Evolutionary conservation across 2,113 vertebrate genomes (phyloP), one percentile per base, ranked within the genome.

Genomic region (Anguilla japonica): DNA sequence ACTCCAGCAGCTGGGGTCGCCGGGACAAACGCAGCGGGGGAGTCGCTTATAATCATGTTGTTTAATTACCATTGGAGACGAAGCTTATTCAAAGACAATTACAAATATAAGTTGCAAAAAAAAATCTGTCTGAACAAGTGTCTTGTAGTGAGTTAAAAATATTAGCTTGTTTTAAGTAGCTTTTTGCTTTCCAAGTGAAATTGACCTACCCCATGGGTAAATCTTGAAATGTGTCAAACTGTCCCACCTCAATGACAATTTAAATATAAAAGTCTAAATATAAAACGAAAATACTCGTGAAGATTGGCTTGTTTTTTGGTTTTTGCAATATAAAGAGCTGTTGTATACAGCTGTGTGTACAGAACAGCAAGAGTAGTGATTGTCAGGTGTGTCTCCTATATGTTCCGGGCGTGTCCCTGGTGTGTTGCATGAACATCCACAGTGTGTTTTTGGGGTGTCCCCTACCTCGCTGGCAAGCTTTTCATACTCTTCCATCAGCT

Each of bases 401-500:
- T 60, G 57, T 20, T 20, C 56, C 57, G 20, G 71, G n/a, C 13
- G n/a, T 34, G 8, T 26, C 71, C 71, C 0, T 5, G n/a, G 71
- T 67, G 22, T 26, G 18, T 11, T 53, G 50, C 50, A 53, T 53
- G 50, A 53, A 14, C 5, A n/a, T 29, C 5, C 22, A 20, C 1
- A 11, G 50, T 53, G 50, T 53, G 50, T 53, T 53, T 53, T 53
- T 53, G 50, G 50, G 53, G 85, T 79, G 83, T 29, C 14, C 57
- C 39, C 95, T 96, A 97, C 97, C 96, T 97, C 97, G 94, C 97
- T 97, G 82, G 96, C 96, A 91, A 97, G 94, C 92, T 94, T 95
- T 91, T 97, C 97, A 90, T 97, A 97, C 87, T 97, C 97, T 94
- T 96, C 97, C 97, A 97, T 97, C 94, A 97, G 91, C 91, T 96